phyloP scores from a whole-genome alignment of 2,888 invertebrate species.

The Podabrus alpinus region DNA sequence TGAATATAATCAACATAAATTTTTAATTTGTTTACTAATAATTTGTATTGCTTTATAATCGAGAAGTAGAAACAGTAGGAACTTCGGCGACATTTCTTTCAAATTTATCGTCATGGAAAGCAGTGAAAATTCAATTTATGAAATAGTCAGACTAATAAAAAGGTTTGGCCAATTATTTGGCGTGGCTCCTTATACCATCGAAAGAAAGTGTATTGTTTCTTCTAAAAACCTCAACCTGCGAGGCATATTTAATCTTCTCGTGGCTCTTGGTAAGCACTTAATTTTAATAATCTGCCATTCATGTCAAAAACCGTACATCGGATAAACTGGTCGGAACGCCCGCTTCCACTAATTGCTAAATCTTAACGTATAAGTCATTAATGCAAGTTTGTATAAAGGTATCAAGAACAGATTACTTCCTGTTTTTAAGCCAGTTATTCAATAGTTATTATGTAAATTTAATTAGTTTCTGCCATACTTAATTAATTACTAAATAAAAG shows the following conservation, averaged over 20 bases:
- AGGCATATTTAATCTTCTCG: background rate
- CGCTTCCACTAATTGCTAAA: background rate
- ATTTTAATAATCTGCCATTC: background rate
- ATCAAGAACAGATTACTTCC: background rate
- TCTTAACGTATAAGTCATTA: background rate
- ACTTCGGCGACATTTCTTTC: background rate
- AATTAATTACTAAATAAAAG: background rate
- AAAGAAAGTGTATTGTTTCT: background rate
- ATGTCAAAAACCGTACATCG: background rate
- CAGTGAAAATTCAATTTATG: background rate
- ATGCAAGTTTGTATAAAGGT: background rate
- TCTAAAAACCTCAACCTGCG: background rate
- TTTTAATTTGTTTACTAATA: background rate
- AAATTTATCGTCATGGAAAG: background rate
- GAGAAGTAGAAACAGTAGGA: background rate
- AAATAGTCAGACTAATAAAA: background rate
- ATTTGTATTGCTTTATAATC: background rate
- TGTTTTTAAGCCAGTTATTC: background rate
- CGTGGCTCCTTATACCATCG: background rate
- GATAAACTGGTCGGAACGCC: background rate
- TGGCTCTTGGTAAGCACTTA: background rate
- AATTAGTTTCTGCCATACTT: background rate
- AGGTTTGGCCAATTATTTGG: conserved; percentile 3
- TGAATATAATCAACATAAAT: background rate
- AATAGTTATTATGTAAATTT: background rate